phyloP scores from a whole-genome alignment of 2,888 invertebrate species.

The Seladonia tumulorum region DNA sequence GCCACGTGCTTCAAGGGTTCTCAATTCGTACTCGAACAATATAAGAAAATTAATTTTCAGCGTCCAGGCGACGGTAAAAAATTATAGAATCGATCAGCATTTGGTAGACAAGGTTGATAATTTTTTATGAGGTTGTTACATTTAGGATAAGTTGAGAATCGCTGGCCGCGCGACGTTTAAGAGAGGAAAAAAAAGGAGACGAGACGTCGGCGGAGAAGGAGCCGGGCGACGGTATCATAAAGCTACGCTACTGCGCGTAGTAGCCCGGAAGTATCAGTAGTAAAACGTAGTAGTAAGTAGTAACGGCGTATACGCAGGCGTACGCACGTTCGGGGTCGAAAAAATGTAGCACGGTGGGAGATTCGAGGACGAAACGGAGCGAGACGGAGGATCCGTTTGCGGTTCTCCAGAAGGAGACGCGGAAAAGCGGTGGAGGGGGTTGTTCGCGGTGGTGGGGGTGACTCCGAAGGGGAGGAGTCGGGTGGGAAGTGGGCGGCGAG shows the following conservation, averaged over 20 bases:
- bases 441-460: background rate
- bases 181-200: background rate
- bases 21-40: too few relatives aligned
- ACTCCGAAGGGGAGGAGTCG: conserved; percentile 3
- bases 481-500: background rate
- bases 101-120: background rate
- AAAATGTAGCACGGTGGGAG: conserved; percentile 53
- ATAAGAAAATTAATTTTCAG: too few relatives aligned
- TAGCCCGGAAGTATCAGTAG: conserved; percentile 72
- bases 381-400: conserved; percentile 49
- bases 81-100: too few relatives aligned
- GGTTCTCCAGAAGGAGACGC: conserved; percentile 46
- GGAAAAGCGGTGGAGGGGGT: background rate
- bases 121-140: background rate
- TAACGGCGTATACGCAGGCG: conserved; percentile 79
- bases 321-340: conserved; percentile 74
- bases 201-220: background rate
- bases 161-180: background rate
- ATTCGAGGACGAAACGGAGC: conserved; percentile 57
- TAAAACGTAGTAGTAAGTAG: conserved; percentile 75
- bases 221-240: conserved; percentile 59
- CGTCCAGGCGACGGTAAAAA: background rate
- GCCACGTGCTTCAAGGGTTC: too few relatives aligned
- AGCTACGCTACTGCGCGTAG: conserved; percentile 68
- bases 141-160: background rate